Evolutionary conservation across 2,797 vertebrate species (phyloP).

Genomic region (Hylomyscus alleni): DNA sequence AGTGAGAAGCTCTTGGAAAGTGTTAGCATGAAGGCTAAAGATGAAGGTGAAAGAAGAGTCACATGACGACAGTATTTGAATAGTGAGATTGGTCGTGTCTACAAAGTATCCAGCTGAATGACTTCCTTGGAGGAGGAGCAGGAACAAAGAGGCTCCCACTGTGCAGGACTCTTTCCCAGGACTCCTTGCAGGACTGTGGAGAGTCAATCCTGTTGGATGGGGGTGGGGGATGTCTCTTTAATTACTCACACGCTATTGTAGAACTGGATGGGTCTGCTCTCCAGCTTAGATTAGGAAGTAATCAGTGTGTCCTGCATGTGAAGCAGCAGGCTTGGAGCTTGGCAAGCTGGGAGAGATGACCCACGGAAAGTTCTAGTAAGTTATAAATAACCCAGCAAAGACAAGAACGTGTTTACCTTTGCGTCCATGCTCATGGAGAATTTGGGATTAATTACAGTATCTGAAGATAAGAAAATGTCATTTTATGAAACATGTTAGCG

Average conservation of each 20-base stretch:
- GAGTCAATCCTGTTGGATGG: background rate
- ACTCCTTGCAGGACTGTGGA: background rate
- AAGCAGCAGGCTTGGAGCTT: background rate
- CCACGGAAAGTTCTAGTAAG: background rate
- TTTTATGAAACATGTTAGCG: background rate
- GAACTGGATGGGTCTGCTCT: too few species aligned
- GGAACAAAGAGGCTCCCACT: background rate
- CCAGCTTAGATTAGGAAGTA: background rate
- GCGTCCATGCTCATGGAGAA: background rate
- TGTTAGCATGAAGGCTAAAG: background rate
- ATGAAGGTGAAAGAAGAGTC: background rate
- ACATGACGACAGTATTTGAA: background rate
- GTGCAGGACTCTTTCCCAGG: too few species aligned
- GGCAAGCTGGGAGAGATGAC: background rate
- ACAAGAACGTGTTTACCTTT: background rate
- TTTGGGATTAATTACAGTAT: conserved; percentile 8
- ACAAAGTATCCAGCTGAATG: background rate
- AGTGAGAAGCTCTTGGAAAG: background rate
- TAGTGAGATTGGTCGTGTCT: background rate
- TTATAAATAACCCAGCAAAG: background rate
- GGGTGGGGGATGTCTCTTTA: background rate
- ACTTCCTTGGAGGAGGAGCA: background rate
- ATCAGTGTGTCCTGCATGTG: background rate
- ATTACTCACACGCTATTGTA: background rate
- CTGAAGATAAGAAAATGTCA: background rate